These are phyloP conservation scores for Hyaena hyaena DNA, from an alignment of 2,113 vertebrate genomes.

Conservation along the genomic window DNA sequence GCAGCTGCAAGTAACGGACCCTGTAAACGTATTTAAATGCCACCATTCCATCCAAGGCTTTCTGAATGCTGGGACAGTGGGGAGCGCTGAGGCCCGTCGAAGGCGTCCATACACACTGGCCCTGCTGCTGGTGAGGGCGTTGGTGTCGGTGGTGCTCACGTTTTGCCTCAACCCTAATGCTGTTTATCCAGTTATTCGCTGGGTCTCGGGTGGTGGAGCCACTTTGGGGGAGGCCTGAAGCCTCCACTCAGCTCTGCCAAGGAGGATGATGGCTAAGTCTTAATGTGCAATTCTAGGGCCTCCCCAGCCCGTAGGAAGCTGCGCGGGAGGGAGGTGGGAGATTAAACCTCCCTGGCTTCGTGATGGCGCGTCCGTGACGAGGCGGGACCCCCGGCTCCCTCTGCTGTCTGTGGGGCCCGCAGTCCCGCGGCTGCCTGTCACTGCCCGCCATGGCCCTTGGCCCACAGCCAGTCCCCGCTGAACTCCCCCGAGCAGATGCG, in stretches of 20 bases:
- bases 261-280: not conserved
- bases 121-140: not conserved
- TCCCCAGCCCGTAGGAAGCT: not conserved
- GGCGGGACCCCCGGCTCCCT: rapidly evolving
- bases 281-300: not conserved
- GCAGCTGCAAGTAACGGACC: not conserved
- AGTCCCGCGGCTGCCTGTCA: not conserved
- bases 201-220: not conserved
- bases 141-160: not conserved
- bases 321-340: rapidly evolving
- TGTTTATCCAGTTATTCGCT: not conserved
- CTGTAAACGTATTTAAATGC: not conserved
- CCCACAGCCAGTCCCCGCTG: rapidly evolving
- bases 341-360: not conserved
- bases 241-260: not conserved
- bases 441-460: too few species aligned
- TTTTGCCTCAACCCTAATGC: not conserved
- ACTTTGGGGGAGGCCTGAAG: not conserved
- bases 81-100: not conserved
- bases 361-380: rapidly evolving
- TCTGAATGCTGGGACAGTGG: not conserved
- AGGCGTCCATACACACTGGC: too few species aligned
- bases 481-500: too few species aligned
- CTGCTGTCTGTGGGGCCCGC: too few species aligned
- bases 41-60: not conserved